Base-by-base conservation (phyloP, 2,888 invertebrate genomes). In the Beris chalybata region DNA sequence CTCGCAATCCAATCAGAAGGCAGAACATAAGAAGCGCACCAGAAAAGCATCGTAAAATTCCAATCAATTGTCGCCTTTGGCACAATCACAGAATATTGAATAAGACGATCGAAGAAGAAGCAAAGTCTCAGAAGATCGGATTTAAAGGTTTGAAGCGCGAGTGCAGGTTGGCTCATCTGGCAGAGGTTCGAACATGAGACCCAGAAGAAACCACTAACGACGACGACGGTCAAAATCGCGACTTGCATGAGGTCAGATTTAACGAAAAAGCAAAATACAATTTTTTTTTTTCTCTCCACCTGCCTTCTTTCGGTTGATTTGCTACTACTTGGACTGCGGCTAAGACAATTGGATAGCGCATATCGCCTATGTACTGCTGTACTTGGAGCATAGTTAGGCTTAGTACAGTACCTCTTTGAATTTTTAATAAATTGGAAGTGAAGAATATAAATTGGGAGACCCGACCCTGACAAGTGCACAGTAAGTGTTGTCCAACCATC, bases 391-490 rank as follows among this genome's bases (percentile, higher is more conserved):
- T 52, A 52, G 50, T 38, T 30, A 38, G 38, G 38, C 50, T 61
- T 50, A 61, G 59, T 59, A 59, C 48, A 59, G 59, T 22, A 50
- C 77, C 76, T 76, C 77, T 78, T 78, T 78, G 79, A 79, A 80
- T 80, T 79, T 78, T 78, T 79, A 79, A 79, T 78, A 80, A 79
- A 79, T 80, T 79, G 76, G 53, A 76, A 76, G 76, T 76, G 78
- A 77, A 77, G 79, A n/a, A 79, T 79, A 80, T 80, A 80, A 80
- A 80, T 79, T 78, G 79, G 77, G 76, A 76, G 75, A 75, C 74
- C 73, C 76, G 74, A 74, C 73, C 75, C 76, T 74, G 73, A 74
- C 75, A 73, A 75, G 74, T 74, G 76, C 77, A 79, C 79, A 80
- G 79, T 79, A 77, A 76, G 79, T 78, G 77, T 76, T 77, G 76